Conservation (phyloP, 1,140 invertebrate genomes). For the Anastrepha ludens region DNA sequence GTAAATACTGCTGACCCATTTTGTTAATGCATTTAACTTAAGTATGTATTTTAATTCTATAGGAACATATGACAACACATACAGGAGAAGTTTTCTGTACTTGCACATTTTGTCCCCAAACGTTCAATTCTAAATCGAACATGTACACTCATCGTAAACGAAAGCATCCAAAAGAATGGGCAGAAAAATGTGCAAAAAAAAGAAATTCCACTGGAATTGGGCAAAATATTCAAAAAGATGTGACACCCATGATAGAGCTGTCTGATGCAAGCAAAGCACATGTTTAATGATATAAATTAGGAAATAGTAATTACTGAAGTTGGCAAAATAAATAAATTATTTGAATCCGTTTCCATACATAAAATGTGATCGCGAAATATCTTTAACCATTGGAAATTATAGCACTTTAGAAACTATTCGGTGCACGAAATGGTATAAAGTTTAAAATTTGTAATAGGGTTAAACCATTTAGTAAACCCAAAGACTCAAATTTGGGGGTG, state of each 20-base stretch:
- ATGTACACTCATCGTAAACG: constrained; percentile 72
- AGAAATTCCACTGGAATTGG: constrained; percentile 5
- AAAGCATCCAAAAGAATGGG: constrained; percentile 69
- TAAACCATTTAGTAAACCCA: no score
- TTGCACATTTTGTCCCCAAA: constrained; percentile 70
- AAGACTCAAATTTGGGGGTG: no score
- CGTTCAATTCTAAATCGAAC: constrained; percentile 71
- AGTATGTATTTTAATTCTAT: constrained; percentile 47
- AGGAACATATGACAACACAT: constrained; percentile 72
- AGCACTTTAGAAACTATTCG: no score
- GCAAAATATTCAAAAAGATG: neutral
- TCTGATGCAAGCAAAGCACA: no score
- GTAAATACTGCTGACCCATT: constrained; percentile 55
- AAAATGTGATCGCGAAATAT: no score
- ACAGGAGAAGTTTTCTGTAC: constrained; percentile 69
- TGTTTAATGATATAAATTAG: no score
- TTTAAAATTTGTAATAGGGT: no score
- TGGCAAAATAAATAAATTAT: no score
- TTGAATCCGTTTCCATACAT: no score
- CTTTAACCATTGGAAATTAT: no score
- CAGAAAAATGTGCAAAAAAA: constrained; percentile 60
- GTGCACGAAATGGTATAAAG: no score
- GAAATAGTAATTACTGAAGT: no score
- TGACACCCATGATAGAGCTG: neutral
- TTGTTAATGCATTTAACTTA: neutral